phyloP scores from a whole-genome alignment of 2,113 vertebrate species.

The Anser cygnoides region DNA sequence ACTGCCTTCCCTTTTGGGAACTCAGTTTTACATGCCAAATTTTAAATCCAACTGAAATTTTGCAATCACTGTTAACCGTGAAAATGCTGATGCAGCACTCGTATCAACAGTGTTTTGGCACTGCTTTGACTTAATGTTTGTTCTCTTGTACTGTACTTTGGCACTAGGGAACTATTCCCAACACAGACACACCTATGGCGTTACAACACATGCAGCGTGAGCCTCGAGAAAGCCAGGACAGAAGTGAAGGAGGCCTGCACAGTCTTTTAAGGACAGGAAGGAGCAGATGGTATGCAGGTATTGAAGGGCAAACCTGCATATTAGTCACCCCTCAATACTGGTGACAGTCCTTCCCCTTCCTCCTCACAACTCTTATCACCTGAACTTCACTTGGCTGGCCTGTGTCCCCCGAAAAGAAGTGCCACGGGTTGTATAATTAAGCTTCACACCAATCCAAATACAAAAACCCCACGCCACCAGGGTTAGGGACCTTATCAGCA shows the following conservation, averaged over 20 bases:
- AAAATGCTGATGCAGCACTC: conserved; percentile 62
- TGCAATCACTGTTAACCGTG: conserved; percentile 58
- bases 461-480: background rate
- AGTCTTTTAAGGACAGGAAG: background rate
- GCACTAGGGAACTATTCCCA: conserved; percentile 26
- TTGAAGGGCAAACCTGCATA: background rate
- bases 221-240: background rate
- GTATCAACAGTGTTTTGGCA: conserved; percentile 14
- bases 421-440: background rate
- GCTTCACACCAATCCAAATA: background rate
- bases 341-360: background rate
- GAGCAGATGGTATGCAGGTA: background rate
- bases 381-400: background rate
- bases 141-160: conserved; percentile 34
- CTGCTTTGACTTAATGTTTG: conserved; percentile 39
- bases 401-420: background rate
- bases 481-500: background rate
- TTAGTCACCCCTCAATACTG: background rate
- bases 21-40: conserved; percentile 45
- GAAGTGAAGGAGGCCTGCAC: rapidly evolving
- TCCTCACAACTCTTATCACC: background rate
- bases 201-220: background rate
- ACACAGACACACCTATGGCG: conserved; percentile 33
- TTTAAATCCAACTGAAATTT: conserved; percentile 65
- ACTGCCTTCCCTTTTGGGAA: conserved; percentile 57